A percentile compares a stretch with the other conserved stretches of the same genome.
These are phyloP conservation scores for Dioctria linearis DNA, from an alignment of 2,888 invertebrate genomes.

Conservation along the genomic window DNA sequence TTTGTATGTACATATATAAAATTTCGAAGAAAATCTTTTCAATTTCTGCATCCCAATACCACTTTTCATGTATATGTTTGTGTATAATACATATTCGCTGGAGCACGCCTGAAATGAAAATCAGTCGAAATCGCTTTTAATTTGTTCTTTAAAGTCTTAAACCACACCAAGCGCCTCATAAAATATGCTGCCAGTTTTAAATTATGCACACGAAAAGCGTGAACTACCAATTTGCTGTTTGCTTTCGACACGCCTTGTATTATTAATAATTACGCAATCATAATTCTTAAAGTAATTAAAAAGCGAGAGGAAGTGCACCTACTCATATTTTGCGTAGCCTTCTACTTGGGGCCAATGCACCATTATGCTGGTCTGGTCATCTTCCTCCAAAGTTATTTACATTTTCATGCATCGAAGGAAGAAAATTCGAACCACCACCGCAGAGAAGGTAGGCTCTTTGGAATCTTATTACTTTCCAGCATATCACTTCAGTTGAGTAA, in stretches of 20 bases:
- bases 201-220: constrained; percentile 19
- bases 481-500: background rate
- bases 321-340: constrained; percentile 15
- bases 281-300: constrained; percentile 27
- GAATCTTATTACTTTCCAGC: constrained; percentile 23
- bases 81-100: too few relatives aligned
- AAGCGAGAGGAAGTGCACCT: constrained; percentile 41
- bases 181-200: background rate
- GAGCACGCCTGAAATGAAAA: too few relatives aligned
- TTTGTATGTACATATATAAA: too few relatives aligned
- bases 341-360: constrained; percentile 35
- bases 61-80: too few relatives aligned
- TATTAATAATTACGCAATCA: constrained; percentile 42
- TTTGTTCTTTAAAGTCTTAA: too few relatives aligned
- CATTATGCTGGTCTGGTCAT: background rate
- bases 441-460: background rate
- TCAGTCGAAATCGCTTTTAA: too few relatives aligned
- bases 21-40: too few relatives aligned
- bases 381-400: constrained; percentile 7
- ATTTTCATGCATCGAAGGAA: constrained; percentile 17
- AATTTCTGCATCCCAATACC: too few relatives aligned
- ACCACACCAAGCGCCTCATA: too few relatives aligned
- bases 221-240: constrained; percentile 17
- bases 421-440: background rate
- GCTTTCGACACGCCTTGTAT: constrained; percentile 17